Evolutionary conservation across 1,140 invertebrate genomes (phyloP).

Genomic region (Asobara japonica): DNA sequence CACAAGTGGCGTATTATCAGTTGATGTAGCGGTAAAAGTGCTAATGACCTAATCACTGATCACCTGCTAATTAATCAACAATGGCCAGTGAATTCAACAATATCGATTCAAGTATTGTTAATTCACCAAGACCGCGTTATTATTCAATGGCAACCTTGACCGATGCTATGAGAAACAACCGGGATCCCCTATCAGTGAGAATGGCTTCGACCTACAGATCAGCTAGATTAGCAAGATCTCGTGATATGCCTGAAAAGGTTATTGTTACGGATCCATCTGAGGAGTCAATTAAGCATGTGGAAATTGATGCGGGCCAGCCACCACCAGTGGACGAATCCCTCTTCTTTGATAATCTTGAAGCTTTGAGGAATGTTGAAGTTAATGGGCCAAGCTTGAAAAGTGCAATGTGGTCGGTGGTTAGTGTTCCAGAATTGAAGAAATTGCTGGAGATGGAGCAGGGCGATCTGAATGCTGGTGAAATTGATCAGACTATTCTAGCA

Average conservation of each 20-base stretch:
- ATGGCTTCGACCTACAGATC: slow-evolving; percentile 49
- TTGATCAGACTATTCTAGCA: neutral
- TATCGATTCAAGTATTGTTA: neutral
- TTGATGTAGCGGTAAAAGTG: neutral
- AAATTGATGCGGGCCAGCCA: slow-evolving; percentile 60
- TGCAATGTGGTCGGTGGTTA: slow-evolving; percentile 59
- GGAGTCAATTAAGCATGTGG: slow-evolving; percentile 42
- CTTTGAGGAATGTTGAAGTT: slow-evolving; percentile 55
- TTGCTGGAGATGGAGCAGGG: slow-evolving; percentile 62
- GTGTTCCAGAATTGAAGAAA: slow-evolving; percentile 55
- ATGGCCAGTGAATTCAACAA: slow-evolving; percentile 9
- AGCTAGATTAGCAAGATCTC: slow-evolving; percentile 24
- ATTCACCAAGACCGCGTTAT: slow-evolving; percentile 38
- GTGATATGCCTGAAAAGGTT: slow-evolving; percentile 39
- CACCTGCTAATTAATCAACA: neutral
- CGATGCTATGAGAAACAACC: slow-evolving; percentile 39
- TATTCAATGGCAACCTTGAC: slow-evolving; percentile 50
- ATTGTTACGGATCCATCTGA: slow-evolving; percentile 28
- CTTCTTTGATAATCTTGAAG: slow-evolving; percentile 60
- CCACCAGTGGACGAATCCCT: slow-evolving; percentile 59
- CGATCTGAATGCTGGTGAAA: slow-evolving; percentile 33
- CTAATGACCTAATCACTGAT: neutral
- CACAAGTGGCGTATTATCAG: neutral
- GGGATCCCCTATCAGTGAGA: slow-evolving; percentile 38
- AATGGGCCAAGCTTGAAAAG: slow-evolving; percentile 62